Evolutionary conservation across 1,140 invertebrate species (phyloP).

Genomic region (Maniola jurtina): DNA sequence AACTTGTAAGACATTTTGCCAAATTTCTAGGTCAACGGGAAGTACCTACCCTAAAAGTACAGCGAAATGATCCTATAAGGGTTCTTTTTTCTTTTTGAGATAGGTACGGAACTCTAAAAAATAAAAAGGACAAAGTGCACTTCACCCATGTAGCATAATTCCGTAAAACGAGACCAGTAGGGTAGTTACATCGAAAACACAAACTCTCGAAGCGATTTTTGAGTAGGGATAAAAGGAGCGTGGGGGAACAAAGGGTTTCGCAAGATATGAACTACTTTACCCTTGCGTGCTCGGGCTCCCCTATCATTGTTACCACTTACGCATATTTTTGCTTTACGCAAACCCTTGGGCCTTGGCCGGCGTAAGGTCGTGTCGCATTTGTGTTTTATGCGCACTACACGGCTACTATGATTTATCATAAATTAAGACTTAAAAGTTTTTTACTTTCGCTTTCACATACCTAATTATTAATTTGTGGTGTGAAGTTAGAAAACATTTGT

Average conservation of each 20-base stretch:
- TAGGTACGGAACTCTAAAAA: not conserved
- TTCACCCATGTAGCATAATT: constrained; percentile 57
- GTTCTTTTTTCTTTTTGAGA: too few relatives aligned
- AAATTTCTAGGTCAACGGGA: too few relatives aligned
- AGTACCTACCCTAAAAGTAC: too few relatives aligned
- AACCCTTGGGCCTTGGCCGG: constrained; percentile 24
- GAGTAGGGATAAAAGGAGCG: constrained; percentile 68
- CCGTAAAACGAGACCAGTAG: constrained; percentile 64
- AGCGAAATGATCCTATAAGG: too few relatives aligned
- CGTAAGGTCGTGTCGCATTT: constrained; percentile 10
- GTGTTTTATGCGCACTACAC: constrained; percentile 5
- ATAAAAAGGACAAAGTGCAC: constrained; percentile 18
- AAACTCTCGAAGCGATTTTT: constrained; percentile 65
- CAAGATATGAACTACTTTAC: constrained; percentile 60
- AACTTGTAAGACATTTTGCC: too few relatives aligned
- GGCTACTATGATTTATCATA: not conserved
- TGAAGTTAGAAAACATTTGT: too few relatives aligned
- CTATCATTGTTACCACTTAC: constrained; percentile 71
- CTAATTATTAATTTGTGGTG: too few relatives aligned
- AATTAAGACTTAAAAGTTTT: too few relatives aligned
- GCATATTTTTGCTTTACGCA: constrained; percentile 66
- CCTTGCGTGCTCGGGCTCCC: constrained; percentile 46
- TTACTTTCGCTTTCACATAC: not conserved
- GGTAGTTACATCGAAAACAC: constrained; percentile 62
- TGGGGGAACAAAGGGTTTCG: constrained; percentile 60